phyloP scores from a whole-genome alignment of 2,113 vertebrate genomes.

The Oncorhynchus mykiss region DNA sequence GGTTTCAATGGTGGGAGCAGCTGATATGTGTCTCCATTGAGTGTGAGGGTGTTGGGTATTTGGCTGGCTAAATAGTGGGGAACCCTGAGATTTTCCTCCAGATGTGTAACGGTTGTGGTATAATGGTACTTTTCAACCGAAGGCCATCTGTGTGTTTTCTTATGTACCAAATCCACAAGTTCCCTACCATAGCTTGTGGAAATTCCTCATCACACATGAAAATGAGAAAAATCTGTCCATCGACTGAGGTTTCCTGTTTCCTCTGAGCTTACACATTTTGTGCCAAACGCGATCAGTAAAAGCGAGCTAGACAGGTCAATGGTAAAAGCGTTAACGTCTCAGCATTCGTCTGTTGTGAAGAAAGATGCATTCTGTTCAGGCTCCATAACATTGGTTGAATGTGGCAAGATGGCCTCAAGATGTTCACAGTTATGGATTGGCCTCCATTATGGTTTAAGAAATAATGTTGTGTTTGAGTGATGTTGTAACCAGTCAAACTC shows the following conservation, averaged over 20 bases:
- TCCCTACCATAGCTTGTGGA: neutral
- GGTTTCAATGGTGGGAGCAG: neutral
- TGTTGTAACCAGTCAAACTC: too few relatives aligned
- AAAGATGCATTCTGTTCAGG: neutral
- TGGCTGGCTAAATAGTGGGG: constrained; percentile 13
- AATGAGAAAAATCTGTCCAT: neutral
- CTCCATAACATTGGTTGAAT: neutral
- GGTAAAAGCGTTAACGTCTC: neutral
- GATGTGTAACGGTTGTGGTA: constrained; percentile 25
- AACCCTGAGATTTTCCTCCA: constrained; percentile 19
- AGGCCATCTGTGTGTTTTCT: neutral
- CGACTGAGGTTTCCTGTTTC: neutral
- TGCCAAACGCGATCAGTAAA: neutral
- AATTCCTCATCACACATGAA: neutral
- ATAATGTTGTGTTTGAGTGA: too few relatives aligned
- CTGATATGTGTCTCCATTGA: neutral
- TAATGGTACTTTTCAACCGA: constrained; percentile 6
- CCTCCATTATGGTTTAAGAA: too few relatives aligned
- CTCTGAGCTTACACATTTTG: neutral
- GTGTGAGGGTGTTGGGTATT: constrained; percentile 1
- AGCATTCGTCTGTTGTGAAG: neutral
- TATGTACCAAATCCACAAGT: neutral
- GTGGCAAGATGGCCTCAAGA: too few relatives aligned
- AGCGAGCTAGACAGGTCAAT: neutral
- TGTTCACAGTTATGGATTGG: too few relatives aligned